A percentile compares a stretch with the other conserved stretches of the same genome.
Evolutionary conservation across 2,888 invertebrate genomes (phyloP).

Genomic region (Leucophenga maculata): DNA sequence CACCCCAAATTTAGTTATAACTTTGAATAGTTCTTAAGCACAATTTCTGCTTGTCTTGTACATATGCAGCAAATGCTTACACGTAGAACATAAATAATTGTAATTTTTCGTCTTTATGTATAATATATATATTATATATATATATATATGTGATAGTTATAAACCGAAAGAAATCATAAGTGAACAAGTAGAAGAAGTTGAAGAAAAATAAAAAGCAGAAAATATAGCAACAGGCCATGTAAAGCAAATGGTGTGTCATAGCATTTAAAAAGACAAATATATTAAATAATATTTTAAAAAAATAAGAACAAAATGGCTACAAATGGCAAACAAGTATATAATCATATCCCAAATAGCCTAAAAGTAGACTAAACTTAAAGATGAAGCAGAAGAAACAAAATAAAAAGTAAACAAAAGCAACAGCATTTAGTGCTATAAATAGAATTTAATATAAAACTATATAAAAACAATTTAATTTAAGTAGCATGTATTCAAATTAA

Average conservation of each 20-base stretch:
- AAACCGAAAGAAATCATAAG: background rate
- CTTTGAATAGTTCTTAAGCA: background rate
- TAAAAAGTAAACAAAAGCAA: background rate
- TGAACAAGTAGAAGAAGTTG: background rate
- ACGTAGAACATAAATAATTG: background rate
- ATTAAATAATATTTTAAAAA: conserved; percentile 32
- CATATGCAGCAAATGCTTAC: conserved; percentile 9
- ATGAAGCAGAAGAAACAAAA: background rate
- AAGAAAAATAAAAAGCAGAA: no score
- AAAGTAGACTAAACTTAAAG: conserved; percentile 54
- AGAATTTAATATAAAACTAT: background rate
- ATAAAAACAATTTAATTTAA: background rate
- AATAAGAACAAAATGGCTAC: conserved; percentile 20
- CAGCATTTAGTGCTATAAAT: background rate
- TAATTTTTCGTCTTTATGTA: conserved; percentile 9
- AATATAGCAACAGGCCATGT: conserved; percentile 64
- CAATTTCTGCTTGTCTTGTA: conserved; percentile 7
- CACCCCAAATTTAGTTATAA: conserved; percentile 19
- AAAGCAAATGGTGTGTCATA: conserved; percentile 69
- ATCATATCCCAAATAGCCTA: conserved; percentile 64
- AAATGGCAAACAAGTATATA: conserved; percentile 33
- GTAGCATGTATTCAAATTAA: conserved; percentile 16
- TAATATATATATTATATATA: background rate
- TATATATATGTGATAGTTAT: background rate
- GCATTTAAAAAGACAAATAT: conserved; percentile 53